Base-by-base conservation (phyloP, 2,113 vertebrate genomes). In the pig (Sus scrofa) region DNA sequence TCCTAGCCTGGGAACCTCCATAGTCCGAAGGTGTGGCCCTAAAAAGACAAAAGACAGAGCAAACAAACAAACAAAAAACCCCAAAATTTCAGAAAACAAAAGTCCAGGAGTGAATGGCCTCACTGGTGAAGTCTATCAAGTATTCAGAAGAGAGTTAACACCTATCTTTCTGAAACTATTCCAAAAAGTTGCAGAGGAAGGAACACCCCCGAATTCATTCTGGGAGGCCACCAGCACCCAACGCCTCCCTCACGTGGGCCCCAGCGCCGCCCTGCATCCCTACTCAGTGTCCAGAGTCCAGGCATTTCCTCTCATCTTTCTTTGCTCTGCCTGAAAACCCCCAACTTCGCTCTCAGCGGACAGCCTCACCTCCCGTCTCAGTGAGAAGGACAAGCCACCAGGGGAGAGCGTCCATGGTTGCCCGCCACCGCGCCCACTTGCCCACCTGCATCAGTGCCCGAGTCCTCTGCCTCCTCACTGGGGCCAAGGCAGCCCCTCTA, bases 361-460 rank as follows among this genome's bases (percentile, higher is more conserved):
- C n/a, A 56, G 62, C 37, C 6, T 78, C 12, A n/a, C 15, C 44
- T 79, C 56, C 32, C 16, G 68, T 82, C 39, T 83, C 58, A 30
- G 39, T 39, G n/a, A 86, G 63, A 56, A 56, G 2, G 32, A 26
- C 34, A 63, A n/a, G 74, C 20, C 19, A 6, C 52, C 16, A 18
- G 58, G 26, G 63, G 26, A 82, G 85, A 52, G 5, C 9, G 26
- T 37, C 30, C 62, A 4, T 0, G 0, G 20, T 15, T 0, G 0
- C 58, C 68, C 20, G n/a, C 14, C 7, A 6, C 16, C 50, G 52
- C 13, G 9, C 26, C 3, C 2, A 10, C 0, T 22, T 1, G 22
- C 13, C 7, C 7, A 0, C 67, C n/a, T 12, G 30, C 58, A 11
- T 16, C 27, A 37, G 6, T 16, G 19, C 56, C 74, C 0, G 1